A percentile compares a stretch with the other conserved stretches of the same genome.
Evolutionary conservation across 2,797 vertebrate genomes (phyloP).

Genomic region (Myiotriccus ornatus): DNA sequence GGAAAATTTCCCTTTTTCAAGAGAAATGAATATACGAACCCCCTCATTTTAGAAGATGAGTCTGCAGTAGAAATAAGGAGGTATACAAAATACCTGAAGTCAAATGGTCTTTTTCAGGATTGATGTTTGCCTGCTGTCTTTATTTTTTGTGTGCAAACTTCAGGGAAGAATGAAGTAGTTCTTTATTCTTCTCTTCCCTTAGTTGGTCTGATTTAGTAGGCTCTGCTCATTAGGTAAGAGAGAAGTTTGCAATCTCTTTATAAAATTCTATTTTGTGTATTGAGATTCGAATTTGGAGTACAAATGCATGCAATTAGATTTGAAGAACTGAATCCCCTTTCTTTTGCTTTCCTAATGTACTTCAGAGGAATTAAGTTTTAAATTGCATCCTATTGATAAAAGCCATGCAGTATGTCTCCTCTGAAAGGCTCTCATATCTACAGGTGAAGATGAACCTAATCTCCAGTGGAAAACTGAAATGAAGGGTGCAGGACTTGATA

Average conservation of each 20-base stretch:
- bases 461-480: neutral
- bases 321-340: neutral
- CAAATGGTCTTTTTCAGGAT: neutral
- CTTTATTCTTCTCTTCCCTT: neutral
- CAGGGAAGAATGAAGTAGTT: neutral
- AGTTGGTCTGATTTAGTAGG: neutral
- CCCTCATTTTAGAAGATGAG: neutral
- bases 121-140: neutral
- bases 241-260: neutral
- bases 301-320: neutral
- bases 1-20: neutral
- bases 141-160: neutral
- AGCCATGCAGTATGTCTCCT: neutral
- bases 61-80: neutral
- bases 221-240: neutral
- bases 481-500: neutral
- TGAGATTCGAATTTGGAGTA: neutral
- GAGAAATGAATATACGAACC: neutral
- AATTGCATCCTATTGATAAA: neutral
- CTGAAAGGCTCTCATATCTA: neutral
- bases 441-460: neutral
- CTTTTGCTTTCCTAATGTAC: neutral
- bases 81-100: neutral
- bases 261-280: neutral
- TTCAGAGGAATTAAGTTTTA: slow-evolving; percentile 24